A percentile compares a stretch with the other conserved stretches of the same genome.
phyloP scores from a whole-genome alignment of 2,888 invertebrate genomes.

The Julus scandinavius region DNA sequence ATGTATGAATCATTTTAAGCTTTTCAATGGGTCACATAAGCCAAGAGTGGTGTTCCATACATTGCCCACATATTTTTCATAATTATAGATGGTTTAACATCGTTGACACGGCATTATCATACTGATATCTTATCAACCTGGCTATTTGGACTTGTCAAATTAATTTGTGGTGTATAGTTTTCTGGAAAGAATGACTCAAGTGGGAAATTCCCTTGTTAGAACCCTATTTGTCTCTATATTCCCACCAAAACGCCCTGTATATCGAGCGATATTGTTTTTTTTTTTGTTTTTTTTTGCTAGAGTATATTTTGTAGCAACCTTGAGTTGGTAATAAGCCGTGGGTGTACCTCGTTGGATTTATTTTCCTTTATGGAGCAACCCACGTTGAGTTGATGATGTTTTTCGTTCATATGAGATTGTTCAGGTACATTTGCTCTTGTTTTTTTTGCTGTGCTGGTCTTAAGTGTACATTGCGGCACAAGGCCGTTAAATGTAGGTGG shows the following conservation, averaged over 20 bases:
- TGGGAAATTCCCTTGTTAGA: no score
- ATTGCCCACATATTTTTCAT: no score
- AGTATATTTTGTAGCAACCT: conserved; percentile 6
- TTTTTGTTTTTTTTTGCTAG: neutral
- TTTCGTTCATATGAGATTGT: neutral
- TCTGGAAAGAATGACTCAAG: no score
- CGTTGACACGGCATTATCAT: no score
- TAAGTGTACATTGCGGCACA: neutral
- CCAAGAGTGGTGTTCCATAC: no score
- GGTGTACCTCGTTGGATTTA: conserved; percentile 43
- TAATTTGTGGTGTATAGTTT: neutral
- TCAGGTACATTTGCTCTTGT: neutral
- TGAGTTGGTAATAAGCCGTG: conserved; percentile 9
- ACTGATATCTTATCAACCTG: no score
- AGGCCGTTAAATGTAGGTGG: conserved; percentile 17
- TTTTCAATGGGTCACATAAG: no score
- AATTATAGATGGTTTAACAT: no score
- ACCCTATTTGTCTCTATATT: neutral
- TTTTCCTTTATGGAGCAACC: conserved; percentile 9
- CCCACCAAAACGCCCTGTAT: neutral
- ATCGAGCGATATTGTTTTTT: neutral
- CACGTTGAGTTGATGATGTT: conserved; percentile 17
- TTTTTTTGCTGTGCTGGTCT: neutral
- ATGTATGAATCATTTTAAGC: no score
- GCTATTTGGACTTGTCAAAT: neutral